Evolutionary conservation across 2,113 vertebrate species (phyloP), one percentile per base, ranked within the genome.

Genomic region (Phaethon lepturus): DNA sequence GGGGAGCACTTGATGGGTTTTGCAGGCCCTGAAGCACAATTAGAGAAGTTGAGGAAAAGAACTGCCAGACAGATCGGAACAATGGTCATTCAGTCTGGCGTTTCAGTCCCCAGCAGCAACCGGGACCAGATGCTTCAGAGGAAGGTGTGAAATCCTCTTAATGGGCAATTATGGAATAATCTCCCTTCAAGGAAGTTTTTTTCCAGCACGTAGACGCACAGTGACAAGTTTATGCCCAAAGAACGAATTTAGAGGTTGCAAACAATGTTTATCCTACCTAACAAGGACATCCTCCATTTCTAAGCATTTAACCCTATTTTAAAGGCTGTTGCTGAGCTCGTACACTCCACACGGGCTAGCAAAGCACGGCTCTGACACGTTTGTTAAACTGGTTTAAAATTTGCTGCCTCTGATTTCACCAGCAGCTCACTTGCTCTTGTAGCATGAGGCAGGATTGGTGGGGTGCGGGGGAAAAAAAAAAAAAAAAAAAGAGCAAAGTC

Each of bases 81-180:
- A 35, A 33, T 12, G 92, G 90, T 71, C 88, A 73, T 42, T 81
- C 23, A 66, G 33, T 62, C 82, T 73, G 59, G 71, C 10, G 2
- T 69, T 69, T 49, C 9, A 1, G 52, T 91, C 63, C 73, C 76
- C 4, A 0, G 55, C 50, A 94, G 92, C 78, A 74, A 80, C 33
- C 4, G 0, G 53, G 45, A 90, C 55, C 90, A 96, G 96, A 86
- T 77, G 79, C 82, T 81, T 67, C 76, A 71, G 80, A 44, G 31
- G 59, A 92, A 94, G 90, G 88, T 93, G 86, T 88, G 90, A 96
- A 96, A 94, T 80, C 95, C 82, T 84, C 88, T 80, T 92, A 90
- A 92, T 49, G 76, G 84, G 75, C 72, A 88, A 93, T 71, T 88
- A 86, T 1, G 49, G 73, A 90, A 88, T 67, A 69, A 83, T 67